Base-by-base conservation (phyloP, 2,797 vertebrate genomes). In the Mormyrus hasselquistii region DNA sequence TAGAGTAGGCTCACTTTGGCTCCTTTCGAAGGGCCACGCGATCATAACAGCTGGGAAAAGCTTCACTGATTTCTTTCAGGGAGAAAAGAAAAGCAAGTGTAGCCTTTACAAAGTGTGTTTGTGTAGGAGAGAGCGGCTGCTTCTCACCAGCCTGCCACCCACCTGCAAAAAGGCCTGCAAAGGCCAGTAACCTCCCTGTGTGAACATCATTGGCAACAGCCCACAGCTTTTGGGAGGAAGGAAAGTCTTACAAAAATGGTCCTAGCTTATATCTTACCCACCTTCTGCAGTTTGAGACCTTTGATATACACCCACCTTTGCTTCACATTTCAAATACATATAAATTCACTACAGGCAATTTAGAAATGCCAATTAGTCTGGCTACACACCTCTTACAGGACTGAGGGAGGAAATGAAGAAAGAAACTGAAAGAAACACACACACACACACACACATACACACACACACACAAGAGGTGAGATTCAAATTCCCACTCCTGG, bases 111-210 rank as follows among this genome's bases (percentile, higher is more conserved):
- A 2, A 73, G 88, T 19, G 76, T 90, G 86, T 91, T 88, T 89
- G 92, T 88, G 92, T 93, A 93, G 93, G 93, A 92, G 93, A 93
- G 91, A 89, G 69, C 95, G 95, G 94, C 94, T 95, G 94, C 87
- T 94, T 93, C 94, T 91, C 90, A 91, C 93, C 47, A 4, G 8
- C 83, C 22, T 12, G 19, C 59, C 29, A 22, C 14, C 29, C 7
- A 38, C 34, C 14, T 4, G 5, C 41, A 53, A 22, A 86, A 86
- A 52, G 6, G 22, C 55, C 22, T 73, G 22, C 6, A 14, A 9
- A 5, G 59, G 34, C 38, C 22, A 16, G 3, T 38, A 6, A 22
- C n/a, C 19, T 10, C 14, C 14, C 7, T 44, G 88, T 44, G 16
- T 1, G 49, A 53, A 52, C 83, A 34, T 50, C 59, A 62, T 14